Base-by-base conservation (phyloP, 2,797 vertebrate species). In the Tiaroga cobitis region DNA sequence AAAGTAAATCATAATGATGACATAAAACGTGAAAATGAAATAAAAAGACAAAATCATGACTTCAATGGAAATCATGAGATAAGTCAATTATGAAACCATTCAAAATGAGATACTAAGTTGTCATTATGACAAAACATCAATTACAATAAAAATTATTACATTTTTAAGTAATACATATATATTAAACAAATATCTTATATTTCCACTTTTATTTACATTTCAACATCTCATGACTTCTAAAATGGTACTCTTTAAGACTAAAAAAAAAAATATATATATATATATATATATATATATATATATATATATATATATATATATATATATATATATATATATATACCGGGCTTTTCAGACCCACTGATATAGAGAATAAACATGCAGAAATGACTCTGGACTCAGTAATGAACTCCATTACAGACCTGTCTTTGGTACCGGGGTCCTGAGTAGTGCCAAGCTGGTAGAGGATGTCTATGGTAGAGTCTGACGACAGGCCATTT, bases 391-490 rank as follows among this genome's bases (percentile, higher is more conserved):
- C 7, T 41, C 54, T 10, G 3, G 4, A 77, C 8, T 41, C 41
- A 10, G 41, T 10, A 41, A 41, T 13, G 13, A 61, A 56, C 39
- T 61, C 26, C 3, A 29, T 59, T 51, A 21, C 72, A 90, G 94
- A 99, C 98, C 98, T 96, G 94, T 99, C 97, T 94, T 98, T 99
- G 90, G 98, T 99, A 90, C 98, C 98, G 73, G 96, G 89, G 88
- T 99, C 98, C 91, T 99, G 98, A 39, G 98, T 99, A 84, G 98
- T 99, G 86, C 98, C 98, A 90, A 99, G 96, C 92, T 99, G 98
- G 92, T 99, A 99, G 74, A 99, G 96, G 91, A 99, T 99, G 93
- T 99, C 98, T 84, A 99, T 99, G 81, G 98, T 99, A 86, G 98
- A 99, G 94, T 99, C 98, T 85, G 98, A 99, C 46, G 98, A 99